phyloP scores from a whole-genome alignment of 2,113 vertebrate genomes.

The Pangasianodon gigas region DNA sequence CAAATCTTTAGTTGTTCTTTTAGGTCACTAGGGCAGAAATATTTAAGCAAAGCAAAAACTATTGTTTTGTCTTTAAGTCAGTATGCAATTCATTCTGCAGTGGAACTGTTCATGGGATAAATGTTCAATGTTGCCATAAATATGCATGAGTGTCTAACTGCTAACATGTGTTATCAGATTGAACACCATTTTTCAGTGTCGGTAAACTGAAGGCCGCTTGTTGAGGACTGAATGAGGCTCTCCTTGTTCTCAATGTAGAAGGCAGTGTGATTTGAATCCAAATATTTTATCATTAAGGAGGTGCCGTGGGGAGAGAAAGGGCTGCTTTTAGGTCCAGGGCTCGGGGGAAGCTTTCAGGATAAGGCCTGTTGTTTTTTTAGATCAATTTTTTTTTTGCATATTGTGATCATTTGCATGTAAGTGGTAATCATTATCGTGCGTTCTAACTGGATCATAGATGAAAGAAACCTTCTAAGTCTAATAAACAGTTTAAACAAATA shows the following conservation, averaged over 20 bases:
- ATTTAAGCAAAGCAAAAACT: neutral
- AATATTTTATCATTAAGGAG: neutral
- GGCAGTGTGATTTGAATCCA: constrained; percentile 2
- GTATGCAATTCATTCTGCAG: neutral
- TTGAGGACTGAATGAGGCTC: constrained; percentile 1
- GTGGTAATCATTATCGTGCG: neutral
- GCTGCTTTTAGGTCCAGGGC: neutral
- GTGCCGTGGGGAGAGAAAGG: neutral
- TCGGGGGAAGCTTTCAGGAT: neutral
- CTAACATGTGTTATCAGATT: constrained; percentile 26
- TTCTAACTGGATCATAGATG: neutral
- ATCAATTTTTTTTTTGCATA: neutral
- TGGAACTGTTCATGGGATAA: neutral
- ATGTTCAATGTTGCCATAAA: constrained; percentile 9
- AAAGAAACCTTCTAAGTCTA: neutral
- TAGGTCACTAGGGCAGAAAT: neutral
- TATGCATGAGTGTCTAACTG: constrained; percentile 21
- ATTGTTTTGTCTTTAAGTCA: neutral
- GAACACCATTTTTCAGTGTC: constrained; percentile 5
- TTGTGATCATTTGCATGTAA: neutral
- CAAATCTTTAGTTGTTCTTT: neutral
- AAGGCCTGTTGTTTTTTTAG: neutral
- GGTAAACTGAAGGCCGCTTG: constrained; percentile 9
- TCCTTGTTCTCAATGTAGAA: constrained; percentile 3
- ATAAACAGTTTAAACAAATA: neutral